Base-by-base conservation (phyloP, 2,797 vertebrate species). In the Melanotaenia parkinsoni region DNA sequence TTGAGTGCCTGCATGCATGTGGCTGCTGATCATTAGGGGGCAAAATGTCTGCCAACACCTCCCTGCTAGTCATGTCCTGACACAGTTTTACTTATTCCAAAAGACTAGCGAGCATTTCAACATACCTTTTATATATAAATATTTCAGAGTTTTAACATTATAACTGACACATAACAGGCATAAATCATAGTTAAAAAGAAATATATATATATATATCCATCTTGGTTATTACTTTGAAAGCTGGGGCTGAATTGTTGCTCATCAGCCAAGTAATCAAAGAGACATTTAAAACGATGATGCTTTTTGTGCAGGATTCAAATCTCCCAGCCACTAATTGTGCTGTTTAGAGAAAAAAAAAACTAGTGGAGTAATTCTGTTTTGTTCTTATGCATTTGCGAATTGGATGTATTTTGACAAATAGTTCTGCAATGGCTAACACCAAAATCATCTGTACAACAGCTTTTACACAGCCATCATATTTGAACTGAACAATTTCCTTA, bases 191-290 rank as follows among this genome's bases (percentile, higher is more conserved):
- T 47, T 32, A 1, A 65, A 0, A 63, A 63, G 59, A 84, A 66
- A 30, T 4, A 30, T 30, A 30, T 30, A 68, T 30, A 30, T 30
- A 30, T 30, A 71, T 61, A 45, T 9, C 61, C 33, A 16, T 64
- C 50, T 66, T 32, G 20, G 72, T 68, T 51, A 72, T 74, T 74
- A 60, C 70, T 84, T 82, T 85, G 74, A 89, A 87, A 76, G 61
- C 75, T 24, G 0, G 16, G 7, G 54, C 80, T 60, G 71, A 61
- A 78, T 83, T 70, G 74, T 74, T 78, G 65, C 75, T 70, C 75
- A 83, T 90, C 87, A 78, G 81, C 53, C 45, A 77, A 77, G 80
- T 84, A 90, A 92, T 89, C 82, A 91, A 92, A 91, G 83, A 67
- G 72, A 58, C 43, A 13, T 86, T 85, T 87, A 81, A 87, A 89